Evolutionary conservation across 2,888 invertebrate genomes (phyloP), one percentile per base, ranked within the genome.

Genomic region (Serrognathus titanus): DNA sequence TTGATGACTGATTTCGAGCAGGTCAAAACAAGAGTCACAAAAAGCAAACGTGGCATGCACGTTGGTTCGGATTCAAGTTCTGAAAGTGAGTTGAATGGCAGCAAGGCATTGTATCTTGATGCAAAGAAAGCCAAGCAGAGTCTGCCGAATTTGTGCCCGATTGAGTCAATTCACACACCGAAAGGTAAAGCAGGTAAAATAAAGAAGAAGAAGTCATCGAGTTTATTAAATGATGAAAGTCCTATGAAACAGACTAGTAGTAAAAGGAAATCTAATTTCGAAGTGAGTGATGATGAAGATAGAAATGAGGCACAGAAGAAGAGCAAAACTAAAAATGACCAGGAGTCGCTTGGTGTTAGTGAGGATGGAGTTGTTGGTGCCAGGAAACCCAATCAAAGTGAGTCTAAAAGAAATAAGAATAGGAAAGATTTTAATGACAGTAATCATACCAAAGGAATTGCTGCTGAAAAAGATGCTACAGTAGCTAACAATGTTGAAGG

Each of bases 81-180:
- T 9, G 73, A 74, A 53, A 73, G 73, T 62, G 74, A 74, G 57
- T 69, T 63, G 40, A 64, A 63, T 3, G 61, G 57, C 16, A 40
- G 12, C 37, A 49, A 51, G 16, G 37, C 37, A 12, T 36, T 46
- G 11, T 50, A 45, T n/a, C 16, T 47, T 16, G 43, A 43, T 39
- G 51, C 52, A 10, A 61, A 59, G 37, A 54, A 48, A 9, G 51
- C 24, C 24, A 31, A 31, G 24, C 24, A 52, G 38, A 55, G 50
- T 50, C 61, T 72, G 47, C 71, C 71, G 3, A 63, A 61, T 62
- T 64, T 72, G 51, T 70, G 69, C 10, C 51, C 53, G 10, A 48
- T 51, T 37, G 41, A 16, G 35, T 39, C 41, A 7, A 47, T 11
- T 16, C 13, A 40, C 50, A 53, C 4, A 6, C 7, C 24, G 7